phyloP scores from a whole-genome alignment of 2,888 invertebrate species.

The Boloria euphrosyne region DNA sequence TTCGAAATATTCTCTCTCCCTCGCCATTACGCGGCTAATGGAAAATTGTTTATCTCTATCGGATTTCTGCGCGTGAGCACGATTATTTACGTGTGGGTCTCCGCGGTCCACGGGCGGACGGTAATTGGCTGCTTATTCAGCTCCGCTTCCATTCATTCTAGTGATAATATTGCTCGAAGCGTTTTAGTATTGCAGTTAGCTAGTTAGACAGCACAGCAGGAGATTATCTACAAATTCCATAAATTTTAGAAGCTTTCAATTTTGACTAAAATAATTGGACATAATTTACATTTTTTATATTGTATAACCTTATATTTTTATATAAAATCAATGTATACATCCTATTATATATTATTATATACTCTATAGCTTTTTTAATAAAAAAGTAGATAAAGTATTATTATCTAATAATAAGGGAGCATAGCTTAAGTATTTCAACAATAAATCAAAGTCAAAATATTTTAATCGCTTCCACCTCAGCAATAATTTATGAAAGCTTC shows the following conservation, averaged over 20 bases:
- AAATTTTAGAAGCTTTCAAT: background rate
- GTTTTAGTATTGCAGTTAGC: slow-evolving; percentile 53
- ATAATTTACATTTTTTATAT: background rate
- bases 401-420: too few species aligned
- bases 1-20: slow-evolving; percentile 56
- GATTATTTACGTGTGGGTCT: slow-evolving; percentile 72
- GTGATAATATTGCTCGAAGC: slow-evolving; percentile 66
- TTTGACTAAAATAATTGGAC: background rate
- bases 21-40: slow-evolving; percentile 58
- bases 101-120: slow-evolving; percentile 61
- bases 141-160: slow-evolving; percentile 77
- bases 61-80: slow-evolving; percentile 69
- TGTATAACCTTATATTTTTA: too few species aligned
- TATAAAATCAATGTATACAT: too few species aligned
- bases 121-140: slow-evolving; percentile 76
- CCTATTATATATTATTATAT: too few species aligned
- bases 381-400: too few species aligned
- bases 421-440: too few species aligned
- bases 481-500: slow-evolving; percentile 57
- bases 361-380: too few species aligned
- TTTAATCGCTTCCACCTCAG: slow-evolving; percentile 31
- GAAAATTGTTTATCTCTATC: slow-evolving; percentile 76
- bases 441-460: slow-evolving; percentile 15
- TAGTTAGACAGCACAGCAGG: slow-evolving; percentile 54
- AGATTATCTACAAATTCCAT: slow-evolving; percentile 46